Base-by-base conservation (phyloP, 2,113 vertebrate genomes). In the Oryzias javanicus region DNA sequence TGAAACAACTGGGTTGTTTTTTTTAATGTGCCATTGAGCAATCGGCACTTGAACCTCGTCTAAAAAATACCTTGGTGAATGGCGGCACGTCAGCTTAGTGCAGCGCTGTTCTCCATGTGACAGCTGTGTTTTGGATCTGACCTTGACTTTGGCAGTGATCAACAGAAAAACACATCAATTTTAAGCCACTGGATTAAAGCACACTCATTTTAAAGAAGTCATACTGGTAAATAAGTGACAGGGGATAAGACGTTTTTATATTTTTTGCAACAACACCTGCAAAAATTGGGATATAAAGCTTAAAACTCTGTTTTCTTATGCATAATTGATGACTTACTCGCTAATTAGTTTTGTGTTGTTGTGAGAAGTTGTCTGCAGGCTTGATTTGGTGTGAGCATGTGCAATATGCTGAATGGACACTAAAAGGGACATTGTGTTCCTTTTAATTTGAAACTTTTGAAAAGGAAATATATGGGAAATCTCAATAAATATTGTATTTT, bases 11-110 rank as follows among this genome's bases (percentile, higher is more conserved):
- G 65, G 62, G 14, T 49, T 55, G 47, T 35, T 27, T 4, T 59
- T 73, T 63, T 40, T 0, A 4, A 73, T 42, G 41, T 78, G 62
- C n/a, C 15, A 1, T 8, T 60, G 58, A 67, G 42, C 59, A 67
- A 65, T 74, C 49, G 18, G 67, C 14, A 65, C 35, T 24, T 67
- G 50, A 60, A 44, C 59, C 57, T 59, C 60, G 69, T 40, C 64
- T 67, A 52, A 42, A 64, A 22, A 35, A 35, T 60, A 50, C 55
- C 72, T 57, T 20, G 13, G 49, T 7, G 17, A 47, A 59, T 42
- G 58, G 24, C 19, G 42, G 45, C 4, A 42, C 79, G 76, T 79
- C 70, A 79, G 84, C 61, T 74, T 50, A 46, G 53, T 67, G 84
- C 79, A 84, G 67, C 60, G 72, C 64, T 76, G 71, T 51, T 59